Percentiles rank a stretch among this genome's conserved stretches.
Conservation (phyloP, 2,113 vertebrate genomes). For the Varanus salvator region DNA sequence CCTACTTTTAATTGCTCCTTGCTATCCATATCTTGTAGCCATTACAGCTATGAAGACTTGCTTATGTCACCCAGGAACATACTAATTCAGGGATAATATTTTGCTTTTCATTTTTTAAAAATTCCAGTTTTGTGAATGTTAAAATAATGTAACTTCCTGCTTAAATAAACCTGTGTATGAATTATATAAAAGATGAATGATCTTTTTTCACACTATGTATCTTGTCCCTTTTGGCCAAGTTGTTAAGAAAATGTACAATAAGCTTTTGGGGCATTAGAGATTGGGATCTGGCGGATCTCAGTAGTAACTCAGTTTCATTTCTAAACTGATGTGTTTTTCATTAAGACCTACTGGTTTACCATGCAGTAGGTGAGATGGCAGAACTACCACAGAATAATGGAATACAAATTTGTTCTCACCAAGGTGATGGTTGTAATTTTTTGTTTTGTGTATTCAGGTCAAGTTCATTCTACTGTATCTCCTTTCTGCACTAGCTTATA, state of each 20-base stretch:
- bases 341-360: not conserved
- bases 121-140: not conserved
- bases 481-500: too few species aligned
- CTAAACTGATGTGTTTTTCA: not conserved
- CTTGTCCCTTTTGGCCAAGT: not conserved
- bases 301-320: not conserved
- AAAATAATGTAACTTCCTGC: not conserved
- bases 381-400: not conserved
- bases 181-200: not conserved
- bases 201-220: not conserved
- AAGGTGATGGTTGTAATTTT: too few species aligned
- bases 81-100: not conserved
- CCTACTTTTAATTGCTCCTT: too few species aligned
- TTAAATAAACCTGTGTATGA: not conserved
- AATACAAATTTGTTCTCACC: too few species aligned
- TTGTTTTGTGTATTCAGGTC: too few species aligned
- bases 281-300: not conserved
- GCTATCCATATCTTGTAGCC: not conserved
- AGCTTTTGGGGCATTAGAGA: not conserved
- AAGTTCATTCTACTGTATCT: too few species aligned
- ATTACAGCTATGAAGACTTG: not conserved
- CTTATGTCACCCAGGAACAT: not conserved
- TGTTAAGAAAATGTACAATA: not conserved
- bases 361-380: not conserved
- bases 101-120: not conserved